Base-by-base conservation (phyloP, 2,888 invertebrate species). In the Rutpela maculata region DNA sequence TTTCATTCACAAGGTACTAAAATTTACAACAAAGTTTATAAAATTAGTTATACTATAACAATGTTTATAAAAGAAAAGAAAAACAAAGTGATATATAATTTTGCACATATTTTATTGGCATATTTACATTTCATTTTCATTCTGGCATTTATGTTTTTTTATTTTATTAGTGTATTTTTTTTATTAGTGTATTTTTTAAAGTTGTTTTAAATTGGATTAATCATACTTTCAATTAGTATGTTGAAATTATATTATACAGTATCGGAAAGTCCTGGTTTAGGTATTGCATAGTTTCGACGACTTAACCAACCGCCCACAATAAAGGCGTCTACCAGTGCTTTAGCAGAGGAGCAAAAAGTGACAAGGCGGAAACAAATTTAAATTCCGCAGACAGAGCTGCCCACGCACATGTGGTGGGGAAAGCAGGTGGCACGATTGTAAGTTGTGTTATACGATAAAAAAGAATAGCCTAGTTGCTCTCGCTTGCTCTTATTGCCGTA, bases 61-160 rank as follows among this genome's bases (percentile, higher is more conserved):
- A 10, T 62, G n/a, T 26, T 31, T 31, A 31, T 63, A 31, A 9
- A 15, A 19, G 11, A 35, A 4, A 31, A 35, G 17, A 26, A 63
- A 7, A 31, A 17, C 12, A 66, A 19, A 18, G 19, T 38, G 38
- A 50, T 19, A 15, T 19, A 12, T 18, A 38, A 9, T 63, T 35
- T 19, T 15, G 50, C 15, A 63, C 31, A 15, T 17, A 50, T 19
- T 59, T 35, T 59, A 55, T 35, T 70, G 31, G 59, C 6, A 55
- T 71, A 74, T 57, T 74, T 66, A 66, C 66, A 74, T 63, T 74
- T 66, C 59, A 74, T 26, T 74, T 66, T 74, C 66, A 56, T 63
- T 18, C n/a, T 0, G 5, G 11, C 19, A 31, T 55, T 31, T 63
- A 50, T 35, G 11, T 17, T 17, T 60, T n/a, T 12, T 71, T 15